Evolutionary conservation across 2,797 vertebrate genomes (phyloP).

Genomic region (Tokudaia muenninki): DNA sequence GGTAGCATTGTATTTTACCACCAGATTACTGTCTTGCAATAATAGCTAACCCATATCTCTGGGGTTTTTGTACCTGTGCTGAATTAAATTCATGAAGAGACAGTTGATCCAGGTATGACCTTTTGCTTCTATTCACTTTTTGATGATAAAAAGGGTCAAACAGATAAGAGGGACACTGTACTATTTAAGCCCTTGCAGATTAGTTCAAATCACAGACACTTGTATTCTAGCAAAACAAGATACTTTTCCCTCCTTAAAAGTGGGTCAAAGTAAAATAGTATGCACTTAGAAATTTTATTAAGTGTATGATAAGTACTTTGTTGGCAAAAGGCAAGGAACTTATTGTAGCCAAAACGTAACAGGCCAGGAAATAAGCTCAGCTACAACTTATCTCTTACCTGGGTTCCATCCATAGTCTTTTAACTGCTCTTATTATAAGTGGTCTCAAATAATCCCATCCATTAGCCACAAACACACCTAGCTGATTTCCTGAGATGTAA

Average conservation of each 20-base stretch:
- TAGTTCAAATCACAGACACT: not conserved
- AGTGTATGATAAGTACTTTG: not conserved
- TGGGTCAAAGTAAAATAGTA: slow-evolving; percentile 1
- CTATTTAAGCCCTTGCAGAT: not conserved
- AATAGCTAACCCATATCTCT: slow-evolving; percentile 71
- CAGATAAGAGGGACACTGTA: not conserved
- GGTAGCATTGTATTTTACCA: slow-evolving; percentile 82
- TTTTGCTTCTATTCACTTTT: slow-evolving; percentile 25
- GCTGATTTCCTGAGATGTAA: not conserved
- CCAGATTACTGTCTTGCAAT: slow-evolving; percentile 74
- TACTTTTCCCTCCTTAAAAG: not conserved
- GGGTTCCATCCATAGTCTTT: not conserved
- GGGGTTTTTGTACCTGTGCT: slow-evolving; percentile 63
- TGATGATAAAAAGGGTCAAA: not conserved
- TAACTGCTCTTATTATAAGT: not conserved
- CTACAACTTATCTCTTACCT: not conserved
- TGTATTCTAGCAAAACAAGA: not conserved
- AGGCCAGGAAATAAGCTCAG: not conserved
- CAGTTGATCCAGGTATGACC: not conserved
- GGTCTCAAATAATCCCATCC: not conserved
- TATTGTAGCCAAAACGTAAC: not conserved
- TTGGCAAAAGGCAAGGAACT: slow-evolving; percentile 10
- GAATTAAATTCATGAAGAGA: slow-evolving; percentile 44
- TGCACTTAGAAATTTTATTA: not conserved
- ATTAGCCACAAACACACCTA: not conserved